Base-by-base conservation (phyloP, 2,797 vertebrate genomes). In the Ptychobarbus kaznakovi region DNA sequence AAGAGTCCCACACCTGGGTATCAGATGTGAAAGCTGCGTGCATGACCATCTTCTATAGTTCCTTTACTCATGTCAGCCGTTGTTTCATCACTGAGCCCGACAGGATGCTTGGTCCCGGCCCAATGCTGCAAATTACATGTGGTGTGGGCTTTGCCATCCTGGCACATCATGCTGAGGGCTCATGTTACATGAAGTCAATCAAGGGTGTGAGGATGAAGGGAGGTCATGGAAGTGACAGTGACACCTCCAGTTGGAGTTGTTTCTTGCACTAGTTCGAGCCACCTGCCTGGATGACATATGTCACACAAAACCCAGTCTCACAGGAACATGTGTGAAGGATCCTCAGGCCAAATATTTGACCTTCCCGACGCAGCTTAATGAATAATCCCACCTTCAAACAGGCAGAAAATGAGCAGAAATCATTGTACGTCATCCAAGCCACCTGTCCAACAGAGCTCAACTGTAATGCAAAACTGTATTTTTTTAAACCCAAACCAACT, bases 211-310 rank as follows among this genome's bases (percentile, higher is more conserved):
- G 86, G 6, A 72, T 49, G 63, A 61, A 83, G 35, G 61, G 86
- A 80, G 74, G 78, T 75, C 63, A 40, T 49, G 65, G 77, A 81
- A 72, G 83, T 77, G 78, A 85, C 78, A 65, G 78, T 42, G 78
- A 78, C 86, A 65, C 63, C 65, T 77, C 42, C 49, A 76, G 68
- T 82, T 73, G 85, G 79, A 86, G 73, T 81, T 76, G 25, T 56
- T 77, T 77, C 35, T 81, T 68, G 63, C 82, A 70, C 63, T 80
- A 61, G 65, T 81, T 82, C 28, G 11, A 84, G 28, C 86, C 86
- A 84, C 86, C 81, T 74, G 77, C 82, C 82, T 78, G 65, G 70
- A 40, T 78, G 73, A 81, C 86, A 81, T 65, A 78, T 87, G 79
- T 73, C 40, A 85, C 28, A 76, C 38, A 76, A 13, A 46, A 74